These are phyloP conservation scores for Pangasius krempfi DNA, from an alignment of 2,797 vertebrate genomes.

Conservation along the genomic window DNA sequence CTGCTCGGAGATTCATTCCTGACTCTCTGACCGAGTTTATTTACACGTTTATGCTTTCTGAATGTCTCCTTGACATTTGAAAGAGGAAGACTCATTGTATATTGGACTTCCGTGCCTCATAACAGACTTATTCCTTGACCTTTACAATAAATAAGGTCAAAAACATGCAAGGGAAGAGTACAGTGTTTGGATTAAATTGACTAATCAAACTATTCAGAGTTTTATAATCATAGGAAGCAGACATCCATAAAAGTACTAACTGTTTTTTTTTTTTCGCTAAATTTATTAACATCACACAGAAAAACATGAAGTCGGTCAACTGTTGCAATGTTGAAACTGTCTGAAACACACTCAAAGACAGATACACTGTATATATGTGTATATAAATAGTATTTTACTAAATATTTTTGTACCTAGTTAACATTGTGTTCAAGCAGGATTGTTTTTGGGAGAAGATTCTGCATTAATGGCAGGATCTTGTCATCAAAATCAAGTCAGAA, in stretches of 20 bases:
- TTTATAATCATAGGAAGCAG: neutral
- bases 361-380: no score
- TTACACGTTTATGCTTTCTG: constrained; percentile 65
- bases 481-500: neutral
- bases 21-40: constrained; percentile 21
- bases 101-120: neutral
- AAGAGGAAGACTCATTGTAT: neutral
- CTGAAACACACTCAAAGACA: no score
- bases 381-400: no score
- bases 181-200: neutral
- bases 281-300: neutral
- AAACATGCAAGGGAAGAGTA: neutral
- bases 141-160: neutral
- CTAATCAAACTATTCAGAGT: neutral
- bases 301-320: neutral
- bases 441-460: neutral
- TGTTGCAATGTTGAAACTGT: neutral
- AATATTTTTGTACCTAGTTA: no score
- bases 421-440: neutral
- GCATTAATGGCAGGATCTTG: neutral
- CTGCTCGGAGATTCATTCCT: neutral
- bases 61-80: constrained; percentile 70
- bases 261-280: neutral
- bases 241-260: neutral
- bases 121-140: neutral